A percentile compares a stretch with the other conserved stretches of the same genome.
Conservation (phyloP, 2,888 invertebrate species). For the Erebia ligea region DNA sequence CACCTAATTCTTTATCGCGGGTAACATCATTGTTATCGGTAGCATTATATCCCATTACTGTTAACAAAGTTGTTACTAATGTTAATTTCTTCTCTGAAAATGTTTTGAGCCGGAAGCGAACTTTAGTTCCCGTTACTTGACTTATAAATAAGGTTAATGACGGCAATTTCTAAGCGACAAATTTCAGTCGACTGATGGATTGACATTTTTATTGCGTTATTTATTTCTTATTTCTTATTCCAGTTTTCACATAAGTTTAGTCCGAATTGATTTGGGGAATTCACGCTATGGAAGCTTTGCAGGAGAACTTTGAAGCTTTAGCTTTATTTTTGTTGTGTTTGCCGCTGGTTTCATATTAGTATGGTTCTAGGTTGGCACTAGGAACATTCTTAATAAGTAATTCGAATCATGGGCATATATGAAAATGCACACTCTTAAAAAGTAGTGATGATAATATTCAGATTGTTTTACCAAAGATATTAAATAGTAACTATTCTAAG, state of each 20-base stretch:
- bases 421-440: no score
- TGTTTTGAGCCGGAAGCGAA: not conserved
- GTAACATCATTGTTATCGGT: not conserved
- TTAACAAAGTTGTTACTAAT: not conserved
- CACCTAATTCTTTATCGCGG: not conserved
- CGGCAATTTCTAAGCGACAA: slow-evolving; percentile 2
- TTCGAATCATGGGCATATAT: not conserved
- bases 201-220: not conserved
- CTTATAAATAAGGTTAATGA: not conserved
- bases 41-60: not conserved
- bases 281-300: no score
- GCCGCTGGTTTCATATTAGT: no score
- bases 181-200: slow-evolving; percentile 3
- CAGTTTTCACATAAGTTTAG: no score
- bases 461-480: no score
- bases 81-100: not conserved
- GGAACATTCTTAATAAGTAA: no score
- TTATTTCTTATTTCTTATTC: not conserved
- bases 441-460: no score
- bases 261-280: no score
- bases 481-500: no score
- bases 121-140: not conserved
- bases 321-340: no score
- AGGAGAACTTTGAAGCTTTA: no score
- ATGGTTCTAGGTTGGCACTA: no score